Evolutionary conservation across 1,140 invertebrate species (phyloP), one percentile per base, ranked within the genome.

Genomic region (Platyscapa corneri): DNA sequence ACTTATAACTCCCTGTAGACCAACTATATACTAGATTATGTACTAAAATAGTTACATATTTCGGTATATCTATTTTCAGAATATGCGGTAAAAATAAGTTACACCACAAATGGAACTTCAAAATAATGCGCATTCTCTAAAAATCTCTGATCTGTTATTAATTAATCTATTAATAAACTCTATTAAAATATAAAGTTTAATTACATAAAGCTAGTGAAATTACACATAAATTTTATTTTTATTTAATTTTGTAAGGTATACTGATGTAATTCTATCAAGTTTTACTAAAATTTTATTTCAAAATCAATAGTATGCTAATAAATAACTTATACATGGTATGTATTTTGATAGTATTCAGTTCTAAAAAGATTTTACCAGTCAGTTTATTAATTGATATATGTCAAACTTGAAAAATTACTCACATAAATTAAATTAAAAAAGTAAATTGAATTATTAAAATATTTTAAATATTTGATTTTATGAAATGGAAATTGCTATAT

Each of bases 391-490:
- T 30, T 34, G 34, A 34, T 67, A 34, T 2, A 67, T 14, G 65
- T 67, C n/a, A 3, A 32, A 67, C 5, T 14, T 16, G 3, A n/a
- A 67, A 10, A 34, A 67, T n/a, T 32, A n/a, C 14, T 67, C 30
- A 16, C 1, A 67, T 32, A 10, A 67, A 67, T 67, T 67, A n/a
- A 39, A 20, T n/a, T n/a, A n/a, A n/a, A n/a, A 76, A 76, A 53
- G 42, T 76, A 37, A 8, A 53, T 49, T 64, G 32, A 77, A 83
- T 74, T 72, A 76, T 67, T 76, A 65, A 56, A 80, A 82, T 32
- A 77, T 82, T 86, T 86, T 76, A 82, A 86, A 77, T 86, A 42
- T 60, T 82, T 65, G 78, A 81, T 76, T 85, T 32, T 23, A 23
- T 76, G n/a, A 82, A 82, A 82, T 65, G 78, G 39, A 85, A 85